Evolutionary conservation across 2,113 vertebrate genomes (phyloP), one percentile per base, ranked within the genome.

Genomic region (Cyrtonyx montezumae): DNA sequence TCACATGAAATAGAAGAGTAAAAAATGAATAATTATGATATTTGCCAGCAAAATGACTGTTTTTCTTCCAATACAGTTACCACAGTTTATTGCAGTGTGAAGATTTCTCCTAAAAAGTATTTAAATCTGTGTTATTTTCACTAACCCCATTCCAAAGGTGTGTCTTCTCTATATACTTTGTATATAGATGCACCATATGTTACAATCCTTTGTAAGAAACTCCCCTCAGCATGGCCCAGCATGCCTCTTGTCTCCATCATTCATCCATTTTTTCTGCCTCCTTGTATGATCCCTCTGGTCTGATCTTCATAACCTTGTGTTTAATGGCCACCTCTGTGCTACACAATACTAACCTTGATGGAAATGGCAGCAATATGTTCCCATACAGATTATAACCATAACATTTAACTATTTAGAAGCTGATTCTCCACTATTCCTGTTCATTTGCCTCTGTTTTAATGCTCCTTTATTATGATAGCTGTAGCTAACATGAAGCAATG

Each of bases 161-260:
- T 0, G 1, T 19, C 32, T 51, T 2, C 36, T 79, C 9, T 65
- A 65, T n/a, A 5, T 73, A 18, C 20, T 74, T 49, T n/a, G 34
- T 5, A 51, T 11, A 37, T 6, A 45, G 23, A 8, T 36, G 18
- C 2, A 2, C 0, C 0, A 12, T 17, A 26, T 9, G 6, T 30
- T 26, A 13, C 1, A 22, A n/a, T 32, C 9, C 9, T 45, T 70
- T 8, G 5, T 17, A 62, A 76, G 28, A 42, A 40, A 8, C 3
- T 49, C 28, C 4, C 2, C 19, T 74, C 20, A 87, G 7, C 11
- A n/a, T 21, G 45, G 30, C 11, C 1, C 1, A 6, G 17, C 1
- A 1, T 28, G 17, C 3, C 21, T 66, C 65, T 63, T 67, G 59
- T 36, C 9, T 66, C 6, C 25, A 21, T 48, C 5, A 5, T 56